phyloP scores from a whole-genome alignment of 2,797 vertebrate species.

The Bradypodion ventrale region DNA sequence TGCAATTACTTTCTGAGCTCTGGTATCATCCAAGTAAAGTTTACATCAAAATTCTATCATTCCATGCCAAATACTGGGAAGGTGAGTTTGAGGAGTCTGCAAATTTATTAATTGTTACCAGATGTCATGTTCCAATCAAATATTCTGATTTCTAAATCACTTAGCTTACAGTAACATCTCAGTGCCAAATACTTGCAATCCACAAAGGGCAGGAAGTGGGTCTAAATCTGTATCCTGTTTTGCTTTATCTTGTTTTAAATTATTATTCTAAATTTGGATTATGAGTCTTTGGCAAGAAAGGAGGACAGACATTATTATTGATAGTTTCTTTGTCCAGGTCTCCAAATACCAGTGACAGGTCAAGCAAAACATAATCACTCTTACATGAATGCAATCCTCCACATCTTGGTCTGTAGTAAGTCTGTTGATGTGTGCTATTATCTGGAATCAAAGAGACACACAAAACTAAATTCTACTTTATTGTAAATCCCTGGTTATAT shows the following conservation, averaged over 20 bases:
- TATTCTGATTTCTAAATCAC: neutral
- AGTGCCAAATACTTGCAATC: neutral
- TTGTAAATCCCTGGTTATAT: slow-evolving; percentile 60
- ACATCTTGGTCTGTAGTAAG: neutral
- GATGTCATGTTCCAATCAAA: neutral
- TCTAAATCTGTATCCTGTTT: neutral
- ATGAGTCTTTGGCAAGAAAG: slow-evolving; percentile 21
- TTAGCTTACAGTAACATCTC: neutral
- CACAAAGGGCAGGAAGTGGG: too few relatives aligned
- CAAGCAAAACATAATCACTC: slow-evolving; percentile 15
- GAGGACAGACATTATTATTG: neutral
- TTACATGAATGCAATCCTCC: slow-evolving; percentile 3
- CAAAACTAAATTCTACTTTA: slow-evolving; percentile 54
- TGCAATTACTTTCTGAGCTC: too few relatives aligned
- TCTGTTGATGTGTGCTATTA: slow-evolving; percentile 23
- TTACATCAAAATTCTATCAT: neutral
- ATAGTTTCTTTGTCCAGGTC: slow-evolving; percentile 20
- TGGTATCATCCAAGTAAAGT: too few relatives aligned
- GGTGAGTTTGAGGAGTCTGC: neutral
- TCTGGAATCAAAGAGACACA: slow-evolving; percentile 37
- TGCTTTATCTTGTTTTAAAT: slow-evolving; percentile 14
- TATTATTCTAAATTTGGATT: slow-evolving; percentile 20
- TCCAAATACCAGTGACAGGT: slow-evolving; percentile 35
- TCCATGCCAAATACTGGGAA: neutral
- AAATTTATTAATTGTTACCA: neutral